Evolutionary conservation across 2,888 invertebrate genomes (phyloP).

Genomic region (Himalopsyche anomala): DNA sequence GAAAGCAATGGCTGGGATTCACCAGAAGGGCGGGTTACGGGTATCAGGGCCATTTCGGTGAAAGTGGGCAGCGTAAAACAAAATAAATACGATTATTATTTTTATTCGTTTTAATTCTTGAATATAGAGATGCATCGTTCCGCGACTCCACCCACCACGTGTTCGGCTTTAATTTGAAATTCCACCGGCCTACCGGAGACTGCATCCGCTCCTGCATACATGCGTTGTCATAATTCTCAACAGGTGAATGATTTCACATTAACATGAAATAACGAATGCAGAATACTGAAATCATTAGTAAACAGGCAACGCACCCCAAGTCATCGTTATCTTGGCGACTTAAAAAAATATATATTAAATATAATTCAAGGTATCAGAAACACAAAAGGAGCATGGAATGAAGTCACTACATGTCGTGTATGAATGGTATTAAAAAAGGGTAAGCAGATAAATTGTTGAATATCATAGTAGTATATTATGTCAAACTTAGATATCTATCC

Average conservation of each 20-base stretch:
- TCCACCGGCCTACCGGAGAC: slow-evolving; percentile 54
- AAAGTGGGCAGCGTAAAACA: slow-evolving; percentile 46
- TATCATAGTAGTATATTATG: too few species aligned
- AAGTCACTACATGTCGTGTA: too few species aligned
- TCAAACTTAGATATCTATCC: too few species aligned
- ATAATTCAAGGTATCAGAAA: too few species aligned
- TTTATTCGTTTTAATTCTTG: slow-evolving; percentile 42
- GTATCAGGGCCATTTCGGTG: slow-evolving; percentile 36
- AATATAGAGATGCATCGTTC: slow-evolving; percentile 44
- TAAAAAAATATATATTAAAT: too few species aligned
- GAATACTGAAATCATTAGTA: too few species aligned
- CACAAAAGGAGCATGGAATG: too few species aligned
- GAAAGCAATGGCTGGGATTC: slow-evolving; percentile 12
- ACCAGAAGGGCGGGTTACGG: not conserved
- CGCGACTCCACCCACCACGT: slow-evolving; percentile 69
- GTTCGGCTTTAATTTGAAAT: slow-evolving; percentile 75
- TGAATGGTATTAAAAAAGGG: too few species aligned
- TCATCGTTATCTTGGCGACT: too few species aligned
- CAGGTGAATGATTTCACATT: not conserved
- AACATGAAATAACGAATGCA: too few species aligned
- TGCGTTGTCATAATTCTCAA: not conserved
- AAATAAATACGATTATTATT: slow-evolving; percentile 39
- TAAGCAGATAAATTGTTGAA: too few species aligned
- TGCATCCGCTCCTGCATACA: slow-evolving; percentile 36
- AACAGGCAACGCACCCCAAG: too few species aligned